Evolutionary conservation across 2,797 vertebrate genomes (phyloP), one percentile per base, ranked within the genome.

Genomic region (Rhinella marina): DNA sequence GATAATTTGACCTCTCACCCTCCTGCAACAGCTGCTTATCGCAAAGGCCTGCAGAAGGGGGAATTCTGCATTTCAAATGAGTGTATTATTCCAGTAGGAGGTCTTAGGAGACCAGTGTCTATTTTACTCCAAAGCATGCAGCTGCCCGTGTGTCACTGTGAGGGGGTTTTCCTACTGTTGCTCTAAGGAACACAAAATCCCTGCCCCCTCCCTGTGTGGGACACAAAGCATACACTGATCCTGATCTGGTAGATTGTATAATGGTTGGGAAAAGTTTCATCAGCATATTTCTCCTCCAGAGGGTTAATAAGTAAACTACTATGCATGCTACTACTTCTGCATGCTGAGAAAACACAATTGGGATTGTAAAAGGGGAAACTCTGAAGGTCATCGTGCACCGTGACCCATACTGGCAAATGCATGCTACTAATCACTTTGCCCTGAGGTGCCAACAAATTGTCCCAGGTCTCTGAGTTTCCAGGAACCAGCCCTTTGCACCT

Each of bases 1-100:
- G 91, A 92, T 92, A 92, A 92, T 84, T 86, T 93, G 93, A 93
- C 93, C 93, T 95, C 92, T 93, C 85, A 92, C 92, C 85, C 90
- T 84, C 85, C 86, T 91, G 90, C 85, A 93, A 93, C 96, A 97
- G 95, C 96, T 97, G 95, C 95, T 94, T 94, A 91, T 93, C 57
- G 17, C 82, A 94, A 93, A 94, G 94, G 94, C 94, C 95, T 95
- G 95, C 92, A 87, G 91, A 93, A 93, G 91, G 80, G 80, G 48
- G 56, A 91, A 91, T 90, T 90, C 90, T 86, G 92, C 91, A 92
- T 92, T 91, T 91, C 92, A 93, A 94, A 94, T 93, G 91, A 92
- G 90, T 86, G n/a, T 78, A 88, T 91, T 91, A 90, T 91, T 93
- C 86, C 92, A 56, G 78, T 87, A 82, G 84, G 86, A 90, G 89